Evolutionary conservation across 2,888 invertebrate genomes (phyloP).

Genomic region (Melanophora roralis): DNA sequence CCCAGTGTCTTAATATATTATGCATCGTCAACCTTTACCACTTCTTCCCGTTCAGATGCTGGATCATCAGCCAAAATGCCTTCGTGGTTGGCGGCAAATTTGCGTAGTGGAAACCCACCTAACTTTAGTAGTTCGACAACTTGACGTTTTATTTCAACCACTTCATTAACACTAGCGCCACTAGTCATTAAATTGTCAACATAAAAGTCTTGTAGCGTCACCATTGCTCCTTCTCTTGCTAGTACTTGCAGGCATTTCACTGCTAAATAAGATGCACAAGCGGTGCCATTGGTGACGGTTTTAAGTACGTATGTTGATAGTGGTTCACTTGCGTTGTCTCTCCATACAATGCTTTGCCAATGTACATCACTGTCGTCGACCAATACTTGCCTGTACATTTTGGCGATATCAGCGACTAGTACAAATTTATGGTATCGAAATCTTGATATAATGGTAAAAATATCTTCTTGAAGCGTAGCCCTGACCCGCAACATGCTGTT

Average conservation of each 20-base stretch:
- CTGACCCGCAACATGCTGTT: slow-evolving; percentile 25
- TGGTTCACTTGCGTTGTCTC: not conserved
- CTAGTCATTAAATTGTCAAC: slow-evolving; percentile 52
- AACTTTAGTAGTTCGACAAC: too few relatives aligned
- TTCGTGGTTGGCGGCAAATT: too few relatives aligned
- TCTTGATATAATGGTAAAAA: slow-evolving; percentile 14
- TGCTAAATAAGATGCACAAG: slow-evolving; percentile 26
- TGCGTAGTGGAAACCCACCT: not conserved
- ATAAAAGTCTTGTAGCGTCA: slow-evolving; percentile 28
- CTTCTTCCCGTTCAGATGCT: too few relatives aligned
- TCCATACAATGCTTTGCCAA: slow-evolving; percentile 43
- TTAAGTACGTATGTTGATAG: slow-evolving; percentile 13
- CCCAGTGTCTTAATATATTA: too few relatives aligned
- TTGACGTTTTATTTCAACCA: too few relatives aligned
- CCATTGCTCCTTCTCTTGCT: slow-evolving; percentile 6
- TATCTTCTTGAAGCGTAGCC: not conserved
- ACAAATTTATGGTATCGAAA: slow-evolving; percentile 5
- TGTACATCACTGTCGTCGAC: slow-evolving; percentile 15
- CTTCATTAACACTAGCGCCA: not conserved
- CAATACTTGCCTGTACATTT: slow-evolving; percentile 36
- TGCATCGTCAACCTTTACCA: too few relatives aligned
- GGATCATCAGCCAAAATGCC: too few relatives aligned
- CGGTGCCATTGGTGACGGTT: slow-evolving; percentile 36
- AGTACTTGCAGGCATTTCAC: slow-evolving; percentile 38
- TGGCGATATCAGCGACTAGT: slow-evolving; percentile 26